phyloP scores from a whole-genome alignment of 2,888 invertebrate species.

The Drosophila anomalipes region DNA sequence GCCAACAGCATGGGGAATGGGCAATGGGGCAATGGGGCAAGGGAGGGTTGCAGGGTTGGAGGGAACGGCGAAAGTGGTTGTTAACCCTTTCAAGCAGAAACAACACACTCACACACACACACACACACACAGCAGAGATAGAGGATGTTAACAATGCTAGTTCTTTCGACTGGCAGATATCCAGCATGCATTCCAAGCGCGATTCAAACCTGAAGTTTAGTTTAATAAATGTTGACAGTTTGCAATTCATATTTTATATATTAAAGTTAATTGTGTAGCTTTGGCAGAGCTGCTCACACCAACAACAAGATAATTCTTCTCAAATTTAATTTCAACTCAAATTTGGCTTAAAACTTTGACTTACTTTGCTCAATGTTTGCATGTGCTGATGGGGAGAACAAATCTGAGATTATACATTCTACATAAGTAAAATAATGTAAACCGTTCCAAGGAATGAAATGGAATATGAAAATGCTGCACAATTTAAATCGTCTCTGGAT shows the following conservation, averaged over 20 bases:
- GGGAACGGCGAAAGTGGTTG: slow-evolving; percentile 41
- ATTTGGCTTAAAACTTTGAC: too few species aligned
- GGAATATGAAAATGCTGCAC: background rate
- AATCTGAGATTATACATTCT: too few species aligned
- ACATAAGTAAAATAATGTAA: background rate
- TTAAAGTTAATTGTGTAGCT: background rate
- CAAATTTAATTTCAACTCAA: too few species aligned
- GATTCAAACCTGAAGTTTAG: background rate
- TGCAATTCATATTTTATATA: background rate
- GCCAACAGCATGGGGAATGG: slow-evolving; percentile 10
- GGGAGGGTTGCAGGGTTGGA: background rate
- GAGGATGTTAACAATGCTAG: background rate
- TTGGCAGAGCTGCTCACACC: background rate
- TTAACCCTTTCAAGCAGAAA: slow-evolving; percentile 41
- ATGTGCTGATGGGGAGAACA: too few species aligned
- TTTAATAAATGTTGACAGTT: background rate
- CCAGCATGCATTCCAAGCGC: background rate
- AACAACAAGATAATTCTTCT: background rate
- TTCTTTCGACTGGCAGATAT: slow-evolving; percentile 4
- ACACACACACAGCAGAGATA: background rate
- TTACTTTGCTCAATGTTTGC: too few species aligned
- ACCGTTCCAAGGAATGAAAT: background rate
- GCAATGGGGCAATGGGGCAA: background rate
- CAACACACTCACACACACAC: background rate
- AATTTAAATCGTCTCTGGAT: background rate